Evolutionary conservation across 2,888 invertebrate species (phyloP).

Genomic region (Callinectes sapidus): DNA sequence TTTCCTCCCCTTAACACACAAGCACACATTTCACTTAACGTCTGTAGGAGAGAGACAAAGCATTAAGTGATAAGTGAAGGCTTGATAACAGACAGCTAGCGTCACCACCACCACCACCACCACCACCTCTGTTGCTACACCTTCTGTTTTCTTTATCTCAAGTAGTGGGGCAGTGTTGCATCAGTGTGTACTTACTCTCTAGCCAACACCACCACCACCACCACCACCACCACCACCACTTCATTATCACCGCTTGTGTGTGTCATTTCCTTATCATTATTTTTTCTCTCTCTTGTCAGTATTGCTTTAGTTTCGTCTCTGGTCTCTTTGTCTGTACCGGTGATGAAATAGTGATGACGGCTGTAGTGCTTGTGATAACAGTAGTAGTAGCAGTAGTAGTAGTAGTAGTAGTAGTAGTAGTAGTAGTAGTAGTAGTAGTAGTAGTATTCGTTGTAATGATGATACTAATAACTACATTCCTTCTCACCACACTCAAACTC

Average conservation of each 20-base stretch:
- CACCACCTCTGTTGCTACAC: not conserved
- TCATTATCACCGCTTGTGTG: not conserved
- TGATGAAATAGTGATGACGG: not conserved
- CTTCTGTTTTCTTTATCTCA: not conserved
- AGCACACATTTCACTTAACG: constrained; percentile 7
- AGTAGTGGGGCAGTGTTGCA: not conserved
- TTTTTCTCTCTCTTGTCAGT: not conserved
- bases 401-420: not conserved
- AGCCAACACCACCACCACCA: not conserved
- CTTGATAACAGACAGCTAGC: not conserved
- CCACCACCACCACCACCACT: not conserved
- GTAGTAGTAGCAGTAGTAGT: not conserved
- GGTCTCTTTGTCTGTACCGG: not conserved
- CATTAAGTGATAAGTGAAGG: not conserved
- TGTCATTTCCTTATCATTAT: not conserved
- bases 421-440: not conserved
- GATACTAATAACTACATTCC: not conserved
- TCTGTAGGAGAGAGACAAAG: not conserved
- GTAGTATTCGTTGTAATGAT: not conserved
- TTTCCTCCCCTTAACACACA: not conserved
- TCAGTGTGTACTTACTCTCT: not conserved
- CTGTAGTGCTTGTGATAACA: not conserved
- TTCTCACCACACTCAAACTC: not conserved
- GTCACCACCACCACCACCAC: too few relatives aligned
- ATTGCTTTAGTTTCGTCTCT: not conserved